Base-by-base conservation (phyloP, 2,113 vertebrate species). In the Galemys pyrenaicus region DNA sequence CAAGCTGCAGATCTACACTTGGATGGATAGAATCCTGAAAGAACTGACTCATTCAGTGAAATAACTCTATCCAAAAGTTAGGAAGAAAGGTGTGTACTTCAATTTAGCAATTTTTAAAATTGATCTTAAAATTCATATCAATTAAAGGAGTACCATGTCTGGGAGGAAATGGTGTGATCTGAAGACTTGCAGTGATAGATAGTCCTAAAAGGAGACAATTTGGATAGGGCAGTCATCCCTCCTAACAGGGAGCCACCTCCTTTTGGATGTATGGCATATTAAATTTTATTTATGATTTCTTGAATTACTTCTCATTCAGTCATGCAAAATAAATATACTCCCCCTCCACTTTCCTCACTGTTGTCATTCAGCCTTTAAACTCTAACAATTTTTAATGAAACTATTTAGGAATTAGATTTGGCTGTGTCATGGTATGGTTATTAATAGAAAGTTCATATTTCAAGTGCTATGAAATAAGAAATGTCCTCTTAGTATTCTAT, bases 181-280 rank as follows among this genome's bases (percentile, higher is more conserved):
- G 99, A 99, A 17, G 99, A 99, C 0, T 71, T 99, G 97, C 99
- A 99, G 98, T 99, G 99, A 3, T 99, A 99, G 97, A 99, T 99
- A 80, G 99, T 99, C 98, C 99, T 99, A 96, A 99, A 99, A 37
- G 99, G 99, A 94, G 99, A 99, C 97, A 99, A 99, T 88, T 96
- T 99, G 96, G 99, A 99, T 88, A 99, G 99, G 93, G 99, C 99
- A 1, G 99, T 99, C 56, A 99, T 99, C 0, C 99, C 99, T 19
- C 99, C 99, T 0, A 99, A 99, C 86, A 98, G 99, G 20, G 99
- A 99, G 3, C 99, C 99, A 0, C 99, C 99, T 12, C 96, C 99
- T 0, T 98, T 98, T 6, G 98, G 99, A 87, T 99, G 99, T 95
- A 99, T 99, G 99, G 99, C 99, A 0, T 99, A 99, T 97, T 99